Evolutionary conservation across 2,113 vertebrate genomes (phyloP), one percentile per base, ranked within the genome.

Genomic region (Boulengeromyrus knoepffleri): DNA sequence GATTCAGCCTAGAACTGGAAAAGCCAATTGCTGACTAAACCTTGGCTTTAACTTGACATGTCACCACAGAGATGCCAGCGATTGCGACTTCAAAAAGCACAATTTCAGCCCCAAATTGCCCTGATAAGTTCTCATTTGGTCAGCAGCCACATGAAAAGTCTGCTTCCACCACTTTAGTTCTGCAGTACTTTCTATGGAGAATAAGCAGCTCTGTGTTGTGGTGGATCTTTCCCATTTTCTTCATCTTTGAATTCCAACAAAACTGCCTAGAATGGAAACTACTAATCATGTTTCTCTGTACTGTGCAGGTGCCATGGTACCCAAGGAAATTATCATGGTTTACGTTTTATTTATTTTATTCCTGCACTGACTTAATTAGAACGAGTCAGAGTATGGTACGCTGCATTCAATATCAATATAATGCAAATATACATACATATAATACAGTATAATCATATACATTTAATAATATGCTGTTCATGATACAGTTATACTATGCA

Each of bases 71-170:
- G 85, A 87, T 53, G 31, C 85, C 50, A 36, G 45, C 31, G 27
- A 87, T 39, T 36, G 85, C 39, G 31, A 36, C 85, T 87, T 87
- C 50, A 2, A 53, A 56, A 87, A 87, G 27, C 50, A 50, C 85
- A 87, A 87, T 87, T 42, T 56, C 85, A 87, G 46, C 85, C 56
- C 50, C 50, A 53, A 50, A 87, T 56, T 56, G 85, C 24, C 13
- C 50, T 56, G 85, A 56, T 50, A 49, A 87, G 85, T 87, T 87
- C 49, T 56, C 31, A 87, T 47, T 53, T 50, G 85, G 50, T 56
- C 85, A 87, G 85, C 27, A 87, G 31, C 47, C 47, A 53, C 49
- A 87, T 49, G 50, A 49, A 27, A 87, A 52, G 21, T 87, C 50
- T 39, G 4, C 50, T 87, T 39, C 85, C 50, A 31, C 49, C 31